Evolutionary conservation across 37 sponge, comb jelly and placozoan genomes (phyloP).

Genomic region (Petrosia ficiformis): DNA sequence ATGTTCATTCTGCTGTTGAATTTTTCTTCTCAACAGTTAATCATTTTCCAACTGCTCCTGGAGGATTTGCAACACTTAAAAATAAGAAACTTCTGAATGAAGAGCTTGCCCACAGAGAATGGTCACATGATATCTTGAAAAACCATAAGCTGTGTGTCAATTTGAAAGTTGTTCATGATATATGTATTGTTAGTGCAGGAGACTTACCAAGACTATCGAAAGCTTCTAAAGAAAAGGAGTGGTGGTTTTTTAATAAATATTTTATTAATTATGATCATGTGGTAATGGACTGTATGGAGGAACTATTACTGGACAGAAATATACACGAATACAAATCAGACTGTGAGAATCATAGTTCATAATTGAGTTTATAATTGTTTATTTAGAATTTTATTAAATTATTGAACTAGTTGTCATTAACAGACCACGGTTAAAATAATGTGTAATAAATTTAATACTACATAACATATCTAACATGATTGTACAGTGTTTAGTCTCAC

Average conservation of each 20-base stretch:
- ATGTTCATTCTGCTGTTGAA: not conserved
- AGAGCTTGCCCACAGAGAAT: not conserved
- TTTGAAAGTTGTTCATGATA: not conserved
- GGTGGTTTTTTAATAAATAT: not conserved
- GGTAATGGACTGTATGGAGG: conserved; percentile 11
- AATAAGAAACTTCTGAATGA: no score
- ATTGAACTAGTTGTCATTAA: no score
- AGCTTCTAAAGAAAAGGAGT: not conserved
- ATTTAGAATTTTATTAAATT: no score
- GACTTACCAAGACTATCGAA: not conserved
- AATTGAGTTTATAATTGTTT: no score
- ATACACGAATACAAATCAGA: not conserved
- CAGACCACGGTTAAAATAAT: no score
- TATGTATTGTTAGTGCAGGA: conserved; percentile 4
- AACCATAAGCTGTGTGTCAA: not conserved
- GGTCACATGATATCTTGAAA: not conserved
- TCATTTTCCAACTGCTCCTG: not conserved
- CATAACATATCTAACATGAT: no score
- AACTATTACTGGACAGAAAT: not conserved
- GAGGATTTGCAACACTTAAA: not conserved
- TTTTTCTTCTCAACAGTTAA: conserved; percentile 5
- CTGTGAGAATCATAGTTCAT: no score
- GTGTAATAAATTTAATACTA: no score
- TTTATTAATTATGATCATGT: conserved; percentile 3
- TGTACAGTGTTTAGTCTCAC: no score